Evolutionary conservation across 2,888 invertebrate genomes (phyloP), one percentile per base, ranked within the genome.

Genomic region (Schizotus pectinicornis): DNA sequence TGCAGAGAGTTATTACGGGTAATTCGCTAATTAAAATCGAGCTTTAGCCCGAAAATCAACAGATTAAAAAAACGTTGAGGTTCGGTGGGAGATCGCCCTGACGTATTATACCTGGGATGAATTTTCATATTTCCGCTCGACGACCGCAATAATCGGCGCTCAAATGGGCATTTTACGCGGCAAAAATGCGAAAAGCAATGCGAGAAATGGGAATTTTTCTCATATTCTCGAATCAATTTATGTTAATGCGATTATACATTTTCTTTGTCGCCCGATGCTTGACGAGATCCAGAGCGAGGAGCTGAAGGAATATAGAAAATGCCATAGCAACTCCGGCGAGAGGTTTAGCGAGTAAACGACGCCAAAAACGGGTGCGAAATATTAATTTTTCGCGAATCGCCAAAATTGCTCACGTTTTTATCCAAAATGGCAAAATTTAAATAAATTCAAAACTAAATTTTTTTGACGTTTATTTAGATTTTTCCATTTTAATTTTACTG

Each of bases 241-340:
- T 67, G 67, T 63, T 69, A 69, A 69, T 69, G 62, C 69, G 64
- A 69, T 69, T 67, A 67, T 67, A 65, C 59, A 61, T 65, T 48
- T 60, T 61, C 61, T 61, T 61, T 62, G 63, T 61, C 58, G 32
- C 33, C 32, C 7, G 45, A 9, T 31, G 45, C 33, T 13, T 11
- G 12, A 5, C 7, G 8, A 13, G 22, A 39, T 39, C 13, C 2
- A 11, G 12, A 30, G 14, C 32, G 33, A 32, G 34, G 8, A 12
- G 5, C 22, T 22, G 22, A 5, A 22, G 22, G 22, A 22, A 22
- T 22, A 22, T 22, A 22, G 22, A 22, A 22, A 22, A 22, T 22
- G 22, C 22, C 22, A 22, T 22, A 22, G 22, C 22, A 22, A 22
- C 22, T 22, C 22, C 22, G 22, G 22, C 22, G 22, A 7, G 5